phyloP scores from a whole-genome alignment of 2,888 invertebrate genomes.

The Pristionchus exspectatus region DNA sequence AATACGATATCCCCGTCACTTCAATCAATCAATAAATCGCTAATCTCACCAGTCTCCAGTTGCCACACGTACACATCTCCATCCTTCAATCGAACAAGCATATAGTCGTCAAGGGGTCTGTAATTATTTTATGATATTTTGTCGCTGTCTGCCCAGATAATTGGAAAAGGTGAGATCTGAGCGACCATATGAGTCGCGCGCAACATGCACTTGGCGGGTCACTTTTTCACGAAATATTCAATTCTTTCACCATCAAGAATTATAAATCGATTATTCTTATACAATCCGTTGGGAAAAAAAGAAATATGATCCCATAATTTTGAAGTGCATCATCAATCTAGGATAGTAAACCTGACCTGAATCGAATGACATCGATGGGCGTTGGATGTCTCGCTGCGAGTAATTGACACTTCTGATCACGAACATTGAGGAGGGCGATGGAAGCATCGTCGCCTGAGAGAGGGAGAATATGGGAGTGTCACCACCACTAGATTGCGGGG shows the following conservation, averaged over 20 bases:
- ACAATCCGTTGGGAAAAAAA: too few species aligned
- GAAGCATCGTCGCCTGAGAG: conserved; percentile 95
- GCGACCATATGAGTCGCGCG: too few species aligned
- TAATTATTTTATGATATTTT: conserved; percentile 62
- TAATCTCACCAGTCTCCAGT: conserved; percentile 91
- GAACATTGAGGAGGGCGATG: conserved; percentile 92
- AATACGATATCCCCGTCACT: background rate
- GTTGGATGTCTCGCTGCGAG: conserved; percentile 94
- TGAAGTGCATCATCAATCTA: background rate
- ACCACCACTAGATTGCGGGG: conserved; percentile 82
- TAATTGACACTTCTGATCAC: conserved; percentile 94
- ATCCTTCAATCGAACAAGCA: conserved; percentile 96
- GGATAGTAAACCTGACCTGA: too few species aligned
- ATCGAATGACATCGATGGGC: conserved; percentile 87
- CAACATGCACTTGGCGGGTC: too few species aligned
- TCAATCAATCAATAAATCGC: background rate
- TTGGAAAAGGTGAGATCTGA: too few species aligned
- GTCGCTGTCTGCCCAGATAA: too few species aligned
- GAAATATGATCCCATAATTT: background rate
- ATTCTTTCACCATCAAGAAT: too few species aligned
- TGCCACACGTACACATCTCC: conserved; percentile 99
- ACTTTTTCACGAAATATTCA: too few species aligned
- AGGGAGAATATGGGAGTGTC: background rate
- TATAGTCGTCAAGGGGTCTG: conserved; percentile 92
- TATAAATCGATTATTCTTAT: too few species aligned